Conservation (phyloP, 2,888 invertebrate genomes). For the Parnassius orleans region DNA sequence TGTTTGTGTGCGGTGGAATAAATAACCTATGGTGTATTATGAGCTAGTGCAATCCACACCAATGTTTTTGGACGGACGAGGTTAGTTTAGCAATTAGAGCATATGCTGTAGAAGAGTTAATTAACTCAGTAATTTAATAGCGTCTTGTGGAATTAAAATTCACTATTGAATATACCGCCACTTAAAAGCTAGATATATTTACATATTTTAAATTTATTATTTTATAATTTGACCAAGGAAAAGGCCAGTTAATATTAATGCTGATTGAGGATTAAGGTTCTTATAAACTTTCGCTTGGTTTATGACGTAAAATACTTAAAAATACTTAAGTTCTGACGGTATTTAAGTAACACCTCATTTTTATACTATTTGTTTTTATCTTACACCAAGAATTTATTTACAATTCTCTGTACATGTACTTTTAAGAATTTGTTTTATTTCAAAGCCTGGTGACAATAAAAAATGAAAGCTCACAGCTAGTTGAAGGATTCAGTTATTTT, state of each 20-base stretch:
- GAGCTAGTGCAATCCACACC: conserved; percentile 58
- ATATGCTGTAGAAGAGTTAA: conserved; percentile 17
- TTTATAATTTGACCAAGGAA: too few species aligned
- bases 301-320: too few species aligned
- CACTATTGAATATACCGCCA: not conserved
- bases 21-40: conserved; percentile 51
- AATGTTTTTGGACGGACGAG: conserved; percentile 76
- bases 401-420: not conserved
- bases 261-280: too few species aligned
- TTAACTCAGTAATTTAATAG: conserved; percentile 16
- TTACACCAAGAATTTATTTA: not conserved
- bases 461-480: conserved; percentile 15
- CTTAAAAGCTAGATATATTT: not conserved
- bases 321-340: too few species aligned
- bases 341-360: too few species aligned
- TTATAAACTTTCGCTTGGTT: too few species aligned
- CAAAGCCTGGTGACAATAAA: not conserved
- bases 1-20: conserved; percentile 57
- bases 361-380: too few species aligned
- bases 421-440: conserved; percentile 4
- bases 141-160: conserved; percentile 7
- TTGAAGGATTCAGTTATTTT: conserved; percentile 16
- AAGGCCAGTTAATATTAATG: too few species aligned
- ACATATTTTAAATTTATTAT: too few species aligned
- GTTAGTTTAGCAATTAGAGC: conserved; percentile 47